Base-by-base conservation (phyloP, 2,888 invertebrate genomes). In the Corythucha ciliata region DNA sequence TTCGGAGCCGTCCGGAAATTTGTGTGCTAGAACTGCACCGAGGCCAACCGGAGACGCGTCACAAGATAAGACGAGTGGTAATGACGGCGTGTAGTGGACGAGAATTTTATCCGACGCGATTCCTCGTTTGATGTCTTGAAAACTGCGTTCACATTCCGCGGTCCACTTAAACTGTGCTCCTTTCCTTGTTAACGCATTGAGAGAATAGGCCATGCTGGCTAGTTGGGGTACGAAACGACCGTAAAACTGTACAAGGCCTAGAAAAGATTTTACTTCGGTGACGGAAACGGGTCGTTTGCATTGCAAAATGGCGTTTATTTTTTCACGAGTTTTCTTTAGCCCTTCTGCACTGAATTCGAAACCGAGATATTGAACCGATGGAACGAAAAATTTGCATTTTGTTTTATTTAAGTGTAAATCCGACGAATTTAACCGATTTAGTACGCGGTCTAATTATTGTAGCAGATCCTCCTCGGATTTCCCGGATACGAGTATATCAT, bases 201-300 rank as follows among this genome's bases (percentile, higher is more conserved):
- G 22, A 2, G 51, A 46, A 7, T 34, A 25, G 2, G 37, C 24
- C 20, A 36, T 10, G 10, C 45, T 36, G 3, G 45, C 26, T 16
- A 51, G 37, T 37, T 51, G 34, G 4, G 22, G 24, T 22, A 33
- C 10, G 29, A 22, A 51, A 37, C 27, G 24, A 37, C 8, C 51
- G 25, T 51, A 51, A 14, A 36, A 51, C 12, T 22, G 44, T 12
- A 51, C 45, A 37, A 51, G 26, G 4, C 51, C 51, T 14, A 51
- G 20, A 24, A 45, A 51, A 4, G 45, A 34, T 20, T 45, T 22
- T 26, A 36, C 27, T 7, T 51, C 45, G 4, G 27, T 25, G 2
- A 46, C 22, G 14, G n/a, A 33, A 27, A 24, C 25, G 20, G 33
- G 46, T 22, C 33, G 21, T 33, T 46, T 46, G 46, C 46, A 46